These are phyloP conservation scores for Bacillus rossius DNA, from an alignment of 1,140 invertebrate genomes.

Conservation along the genomic window DNA sequence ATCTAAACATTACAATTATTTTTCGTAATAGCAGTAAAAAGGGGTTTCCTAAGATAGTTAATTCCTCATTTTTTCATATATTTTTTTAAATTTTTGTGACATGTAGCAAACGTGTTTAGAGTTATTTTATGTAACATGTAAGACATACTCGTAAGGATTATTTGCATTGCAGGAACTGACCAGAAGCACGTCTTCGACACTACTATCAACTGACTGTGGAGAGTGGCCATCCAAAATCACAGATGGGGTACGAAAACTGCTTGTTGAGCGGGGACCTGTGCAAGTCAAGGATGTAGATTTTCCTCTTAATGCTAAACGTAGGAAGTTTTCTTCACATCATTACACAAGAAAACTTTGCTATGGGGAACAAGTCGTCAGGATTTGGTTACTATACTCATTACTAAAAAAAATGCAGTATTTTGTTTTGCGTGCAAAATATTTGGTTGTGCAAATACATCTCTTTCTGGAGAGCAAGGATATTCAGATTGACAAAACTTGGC, in stretches of 20 bases:
- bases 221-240: not conserved
- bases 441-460: not conserved
- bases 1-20: too few species aligned
- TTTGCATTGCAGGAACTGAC: too few species aligned
- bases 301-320: not conserved
- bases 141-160: too few species aligned
- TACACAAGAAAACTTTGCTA: conserved; percentile 8
- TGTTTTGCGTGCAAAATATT: conserved; percentile 12
- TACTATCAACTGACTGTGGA: conserved; percentile 2
- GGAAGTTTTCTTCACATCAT: conserved; percentile 28
- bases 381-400: conserved; percentile 9
- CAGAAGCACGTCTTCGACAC: too few species aligned
- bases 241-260: not conserved
- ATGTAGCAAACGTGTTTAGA: too few species aligned
- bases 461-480: not conserved
- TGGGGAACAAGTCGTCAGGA: conserved; percentile 11
- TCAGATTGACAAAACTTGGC: conserved; percentile 13
- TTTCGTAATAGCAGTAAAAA: too few species aligned
- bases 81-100: too few species aligned
- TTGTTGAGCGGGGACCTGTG: conserved; percentile 1
- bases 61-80: too few species aligned
- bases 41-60: too few species aligned
- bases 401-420: conserved; percentile 5
- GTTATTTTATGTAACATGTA: too few species aligned
- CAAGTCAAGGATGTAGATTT: conserved; percentile 2